These are phyloP conservation scores for Phyllostomus hastatus DNA, from an alignment of 2,113 vertebrate genomes.

Conservation along the genomic window DNA sequence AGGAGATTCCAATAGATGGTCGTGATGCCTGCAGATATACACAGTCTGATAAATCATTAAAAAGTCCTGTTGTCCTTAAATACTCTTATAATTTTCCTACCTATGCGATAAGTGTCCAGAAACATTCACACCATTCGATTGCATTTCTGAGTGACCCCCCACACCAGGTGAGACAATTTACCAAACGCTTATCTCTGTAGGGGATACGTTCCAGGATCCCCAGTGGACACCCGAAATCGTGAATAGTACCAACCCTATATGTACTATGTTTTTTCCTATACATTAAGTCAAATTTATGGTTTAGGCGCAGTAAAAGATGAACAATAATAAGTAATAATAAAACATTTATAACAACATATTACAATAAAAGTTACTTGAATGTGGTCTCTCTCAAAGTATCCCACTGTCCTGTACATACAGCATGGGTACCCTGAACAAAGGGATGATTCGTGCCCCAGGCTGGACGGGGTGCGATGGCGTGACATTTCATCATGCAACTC, in stretches of 20 bases:
- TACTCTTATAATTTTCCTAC: neutral
- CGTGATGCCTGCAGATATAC: neutral
- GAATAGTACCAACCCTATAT: no score
- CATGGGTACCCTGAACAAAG: neutral
- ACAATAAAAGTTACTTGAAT: neutral
- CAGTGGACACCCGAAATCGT: neutral
- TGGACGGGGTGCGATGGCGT: neutral
- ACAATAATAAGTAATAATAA: neutral
- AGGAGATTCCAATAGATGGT: constrained; percentile 18
- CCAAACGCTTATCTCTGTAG: neutral
- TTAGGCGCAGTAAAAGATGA: neutral
- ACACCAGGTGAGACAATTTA: neutral
- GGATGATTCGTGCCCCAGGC: neutral
- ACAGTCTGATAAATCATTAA: constrained; percentile 32
- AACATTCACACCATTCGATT: neutral
- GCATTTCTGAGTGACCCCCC: neutral
- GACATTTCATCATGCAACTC: neutral
- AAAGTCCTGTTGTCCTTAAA: constrained; percentile 1
- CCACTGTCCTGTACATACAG: neutral
- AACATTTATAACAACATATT: neutral
- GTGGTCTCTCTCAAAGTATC: neutral
- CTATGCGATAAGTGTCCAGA: neutral
- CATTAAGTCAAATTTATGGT: neutral
- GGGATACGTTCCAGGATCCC: neutral
- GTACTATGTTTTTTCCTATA: neutral